Evolutionary conservation across 1,140 invertebrate species (phyloP).

Genomic region (Notospermus geniculatus): DNA sequence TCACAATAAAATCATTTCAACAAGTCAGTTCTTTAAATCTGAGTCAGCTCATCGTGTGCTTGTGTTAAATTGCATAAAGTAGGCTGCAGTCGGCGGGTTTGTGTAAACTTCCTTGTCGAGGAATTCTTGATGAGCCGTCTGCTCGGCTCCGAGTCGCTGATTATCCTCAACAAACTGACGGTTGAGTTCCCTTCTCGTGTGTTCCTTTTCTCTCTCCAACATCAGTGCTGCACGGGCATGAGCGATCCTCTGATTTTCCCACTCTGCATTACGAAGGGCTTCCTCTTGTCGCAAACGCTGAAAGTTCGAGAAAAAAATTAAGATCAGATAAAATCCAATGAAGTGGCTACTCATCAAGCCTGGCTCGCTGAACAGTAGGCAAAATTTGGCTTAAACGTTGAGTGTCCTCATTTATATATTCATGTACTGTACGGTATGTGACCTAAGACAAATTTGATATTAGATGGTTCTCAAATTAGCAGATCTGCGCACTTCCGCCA

Average conservation of each 20-base stretch:
- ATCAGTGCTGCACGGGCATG: conserved; percentile 59
- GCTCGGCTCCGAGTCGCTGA: conserved; percentile 63
- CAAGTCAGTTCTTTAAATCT: too few relatives aligned
- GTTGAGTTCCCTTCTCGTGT: conserved; percentile 56
- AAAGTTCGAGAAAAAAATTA: too few relatives aligned
- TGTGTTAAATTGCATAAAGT: conserved; percentile 76
- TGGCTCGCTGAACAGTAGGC: too few relatives aligned
- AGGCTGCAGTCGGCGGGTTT: conserved; percentile 67
- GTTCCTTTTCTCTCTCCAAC: conserved; percentile 57
- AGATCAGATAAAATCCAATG: too few relatives aligned
- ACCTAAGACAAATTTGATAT: too few relatives aligned
- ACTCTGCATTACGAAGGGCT: conserved; percentile 60
- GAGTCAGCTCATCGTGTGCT: conserved; percentile 62
- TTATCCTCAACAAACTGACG: conserved; percentile 66
- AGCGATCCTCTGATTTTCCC: conserved; percentile 58
- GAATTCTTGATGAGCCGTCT: conserved; percentile 65
- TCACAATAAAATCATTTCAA: too few relatives aligned
- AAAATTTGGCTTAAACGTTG: too few relatives aligned
- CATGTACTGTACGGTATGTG: too few relatives aligned
- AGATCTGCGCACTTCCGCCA: too few relatives aligned
- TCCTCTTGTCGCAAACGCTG: conserved; percentile 50
- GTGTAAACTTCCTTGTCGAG: conserved; percentile 66
- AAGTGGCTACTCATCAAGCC: too few relatives aligned
- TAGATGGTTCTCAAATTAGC: too few relatives aligned
- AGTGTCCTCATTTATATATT: too few relatives aligned